Evolutionary conservation across 2,888 invertebrate species (phyloP).

Genomic region (Gibbula magus): DNA sequence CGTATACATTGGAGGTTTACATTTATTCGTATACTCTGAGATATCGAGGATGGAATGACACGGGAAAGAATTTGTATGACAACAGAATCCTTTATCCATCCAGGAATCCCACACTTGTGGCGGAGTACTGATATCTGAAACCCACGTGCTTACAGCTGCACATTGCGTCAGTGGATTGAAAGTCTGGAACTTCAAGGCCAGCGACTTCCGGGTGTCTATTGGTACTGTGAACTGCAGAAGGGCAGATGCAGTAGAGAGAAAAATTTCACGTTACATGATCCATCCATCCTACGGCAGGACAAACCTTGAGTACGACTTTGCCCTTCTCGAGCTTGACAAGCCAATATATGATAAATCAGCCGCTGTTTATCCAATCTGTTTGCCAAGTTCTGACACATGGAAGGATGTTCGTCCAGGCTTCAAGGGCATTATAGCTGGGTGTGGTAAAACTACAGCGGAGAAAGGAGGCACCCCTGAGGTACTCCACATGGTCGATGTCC

Average conservation of each 20-base stretch:
- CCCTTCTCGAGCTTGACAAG: neutral
- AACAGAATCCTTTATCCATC: no score
- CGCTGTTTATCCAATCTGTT: neutral
- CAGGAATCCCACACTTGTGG: neutral
- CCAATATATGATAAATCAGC: neutral
- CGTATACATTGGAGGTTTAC: no score
- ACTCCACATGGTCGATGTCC: neutral
- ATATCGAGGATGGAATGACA: no score
- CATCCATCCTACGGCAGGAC: neutral
- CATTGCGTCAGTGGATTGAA: neutral
- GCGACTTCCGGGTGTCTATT: neutral
- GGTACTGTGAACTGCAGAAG: neutral
- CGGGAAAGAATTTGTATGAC: no score
- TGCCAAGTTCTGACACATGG: neutral
- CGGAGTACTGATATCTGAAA: neutral
- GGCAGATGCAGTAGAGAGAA: neutral
- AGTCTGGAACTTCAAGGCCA: neutral
- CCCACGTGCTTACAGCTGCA: neutral
- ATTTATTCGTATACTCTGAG: no score
- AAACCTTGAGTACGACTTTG: neutral
- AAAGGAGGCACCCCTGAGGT: no score
- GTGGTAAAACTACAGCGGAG: neutral
- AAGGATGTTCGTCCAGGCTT: neutral
- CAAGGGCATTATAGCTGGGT: neutral
- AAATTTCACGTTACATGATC: neutral